phyloP scores from a whole-genome alignment of 2,113 vertebrate species.

The Stomatorhinus ivindoensis region DNA sequence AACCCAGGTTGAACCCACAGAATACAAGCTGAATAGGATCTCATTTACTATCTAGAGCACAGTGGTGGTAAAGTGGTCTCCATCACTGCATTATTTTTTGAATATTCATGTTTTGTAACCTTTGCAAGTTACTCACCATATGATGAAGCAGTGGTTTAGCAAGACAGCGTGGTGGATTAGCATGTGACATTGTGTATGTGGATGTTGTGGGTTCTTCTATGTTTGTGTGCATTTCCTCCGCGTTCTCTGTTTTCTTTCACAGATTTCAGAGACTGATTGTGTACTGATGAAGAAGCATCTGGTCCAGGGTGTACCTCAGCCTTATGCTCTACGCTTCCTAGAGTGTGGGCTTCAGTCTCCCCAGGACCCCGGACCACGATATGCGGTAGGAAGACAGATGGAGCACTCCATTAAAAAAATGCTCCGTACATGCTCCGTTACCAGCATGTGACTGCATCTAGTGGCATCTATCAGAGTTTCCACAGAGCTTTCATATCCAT shows the following conservation, averaged over 20 bases:
- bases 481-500: not conserved
- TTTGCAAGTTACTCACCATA: not conserved
- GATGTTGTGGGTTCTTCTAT: not conserved
- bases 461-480: not conserved
- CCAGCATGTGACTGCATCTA: not conserved
- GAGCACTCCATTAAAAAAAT: not conserved
- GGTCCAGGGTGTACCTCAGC: not conserved
- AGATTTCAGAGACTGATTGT: not conserved
- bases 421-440: not conserved
- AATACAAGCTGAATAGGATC: not conserved
- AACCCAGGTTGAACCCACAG: not conserved
- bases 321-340: not conserved
- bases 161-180: not conserved
- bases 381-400: not conserved
- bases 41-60: not conserved
- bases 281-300: not conserved
- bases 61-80: not conserved
- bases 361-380: not conserved
- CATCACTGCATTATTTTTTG: not conserved
- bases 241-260: not conserved
- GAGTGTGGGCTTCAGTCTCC: not conserved
- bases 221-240: not conserved
- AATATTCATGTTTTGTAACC: not conserved
- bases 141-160: not conserved
- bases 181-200: not conserved